Conservation (phyloP, 2,888 invertebrate species). For the Anthrax anthrax region DNA sequence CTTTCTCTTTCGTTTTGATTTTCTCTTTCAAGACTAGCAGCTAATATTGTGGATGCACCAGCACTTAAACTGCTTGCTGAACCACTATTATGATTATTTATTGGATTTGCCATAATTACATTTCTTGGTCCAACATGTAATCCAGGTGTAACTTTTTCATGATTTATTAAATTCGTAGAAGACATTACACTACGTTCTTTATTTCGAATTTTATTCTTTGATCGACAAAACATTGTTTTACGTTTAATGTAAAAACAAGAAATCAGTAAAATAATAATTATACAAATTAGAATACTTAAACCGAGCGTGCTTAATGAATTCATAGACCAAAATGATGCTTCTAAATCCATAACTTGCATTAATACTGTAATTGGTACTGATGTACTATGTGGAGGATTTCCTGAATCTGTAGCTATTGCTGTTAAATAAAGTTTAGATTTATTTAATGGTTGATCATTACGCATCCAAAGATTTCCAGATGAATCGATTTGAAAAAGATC, state of each 20-base stretch:
- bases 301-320: slow-evolving; percentile 45
- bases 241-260: slow-evolving; percentile 41
- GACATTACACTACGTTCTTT: slow-evolving; percentile 31
- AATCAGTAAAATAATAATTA: slow-evolving; percentile 40
- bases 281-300: slow-evolving; percentile 55
- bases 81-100: slow-evolving; percentile 32
- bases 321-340: slow-evolving; percentile 35
- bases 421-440: slow-evolving; percentile 56
- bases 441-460: slow-evolving; percentile 35
- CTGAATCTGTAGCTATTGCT: slow-evolving; percentile 73
- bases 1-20: slow-evolving; percentile 30
- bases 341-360: slow-evolving; percentile 36
- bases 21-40: slow-evolving; percentile 37
- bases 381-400: slow-evolving; percentile 63
- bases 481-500: slow-evolving; percentile 32
- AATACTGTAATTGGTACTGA: slow-evolving; percentile 54
- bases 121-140: slow-evolving; percentile 10
- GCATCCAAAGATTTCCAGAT: slow-evolving; percentile 45
- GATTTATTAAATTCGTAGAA: slow-evolving; percentile 30
- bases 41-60: slow-evolving; percentile 45
- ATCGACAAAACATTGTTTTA: slow-evolving; percentile 24
- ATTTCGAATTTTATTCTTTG: slow-evolving; percentile 30
- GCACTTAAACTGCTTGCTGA: slow-evolving; percentile 42
- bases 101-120: slow-evolving; percentile 27
- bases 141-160: slow-evolving; percentile 25